A percentile compares a stretch with the other conserved stretches of the same genome.
Evolutionary conservation across 1,140 invertebrate genomes (phyloP).

Genomic region (Heliconius eleuchia): DNA sequence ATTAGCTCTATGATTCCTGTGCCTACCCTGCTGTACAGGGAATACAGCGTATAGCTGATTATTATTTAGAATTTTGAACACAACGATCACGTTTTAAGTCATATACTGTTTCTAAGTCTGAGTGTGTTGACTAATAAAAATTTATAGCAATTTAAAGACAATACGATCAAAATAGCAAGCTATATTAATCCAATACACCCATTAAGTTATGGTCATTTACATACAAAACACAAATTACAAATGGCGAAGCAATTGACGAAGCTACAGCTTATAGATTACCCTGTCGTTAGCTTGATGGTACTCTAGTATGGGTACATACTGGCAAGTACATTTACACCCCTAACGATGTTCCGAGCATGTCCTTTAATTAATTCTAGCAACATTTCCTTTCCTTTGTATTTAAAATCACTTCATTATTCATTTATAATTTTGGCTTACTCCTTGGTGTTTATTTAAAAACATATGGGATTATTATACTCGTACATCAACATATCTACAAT

Average conservation of each 20-base stretch:
- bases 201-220: neutral
- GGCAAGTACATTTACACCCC: neutral
- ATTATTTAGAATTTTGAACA: too few species aligned
- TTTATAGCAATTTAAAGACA: neutral
- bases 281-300: neutral
- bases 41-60: too few species aligned
- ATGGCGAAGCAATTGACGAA: neutral
- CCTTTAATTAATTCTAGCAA: neutral
- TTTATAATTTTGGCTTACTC: too few species aligned
- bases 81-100: too few species aligned
- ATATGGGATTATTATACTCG: too few species aligned
- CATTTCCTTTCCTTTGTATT: neutral
- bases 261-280: slow-evolving; percentile 5
- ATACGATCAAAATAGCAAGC: neutral
- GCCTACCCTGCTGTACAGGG: too few species aligned
- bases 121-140: neutral
- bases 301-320: neutral
- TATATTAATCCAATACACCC: neutral
- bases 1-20: too few species aligned
- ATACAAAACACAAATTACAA: slow-evolving; percentile 6
- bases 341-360: neutral
- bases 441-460: too few species aligned
- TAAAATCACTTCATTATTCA: neutral
- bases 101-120: too few species aligned
- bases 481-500: too few species aligned